Base-by-base conservation (phyloP, 2,888 invertebrate species). In the Alcis repandata region DNA sequence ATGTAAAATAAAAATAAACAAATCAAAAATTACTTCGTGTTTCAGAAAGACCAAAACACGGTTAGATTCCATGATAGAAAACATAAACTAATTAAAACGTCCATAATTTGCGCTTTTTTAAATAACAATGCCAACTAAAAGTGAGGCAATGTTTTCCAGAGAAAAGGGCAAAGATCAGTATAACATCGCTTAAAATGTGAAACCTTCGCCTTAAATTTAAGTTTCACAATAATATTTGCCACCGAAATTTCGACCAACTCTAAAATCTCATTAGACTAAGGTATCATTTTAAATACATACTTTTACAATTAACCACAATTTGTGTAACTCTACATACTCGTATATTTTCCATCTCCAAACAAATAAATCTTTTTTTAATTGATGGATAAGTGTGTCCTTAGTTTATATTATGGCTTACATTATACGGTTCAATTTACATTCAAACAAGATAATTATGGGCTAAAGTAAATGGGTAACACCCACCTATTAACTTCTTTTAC, bases 331-430 rank as follows among this genome's bases (percentile, higher is more conserved):
- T 15, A 22, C 62, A 69, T 69, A n/a, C n/a, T n/a, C n/a, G n/a
- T n/a, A 59, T 68, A 66, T 74, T 68, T 68, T 75, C 63, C 72
- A 73, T 59, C 48, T 63, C 68, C 13, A 67, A 54, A 59, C 9
- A 61, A 71, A 74, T 73, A 74, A 73, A 71, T 78, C 72, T 73
- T 66, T 60, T 69, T 73, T 73, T 73, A 69, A 71, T 74, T 68
- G 63, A 63, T 68, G 63, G 45, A 73, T 74, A 68, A 76, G 69
- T 68, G 67, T 70, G 73, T 78, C 78, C 74, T 75, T 65, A 61
- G 67, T 74, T 72, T 72, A 71, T 59, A 65, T 53, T 67, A 52
- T 49, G 51, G 41, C 60, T 60, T 67, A 48, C 41, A 46, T 40
- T 36, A 43, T 13, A 51, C 27, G 67, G 59, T 67, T 67, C 59